A percentile compares a stretch with the other conserved stretches of the same genome.
phyloP scores from a whole-genome alignment of 2,797 vertebrate genomes.

The Enteromius argenteus region DNA sequence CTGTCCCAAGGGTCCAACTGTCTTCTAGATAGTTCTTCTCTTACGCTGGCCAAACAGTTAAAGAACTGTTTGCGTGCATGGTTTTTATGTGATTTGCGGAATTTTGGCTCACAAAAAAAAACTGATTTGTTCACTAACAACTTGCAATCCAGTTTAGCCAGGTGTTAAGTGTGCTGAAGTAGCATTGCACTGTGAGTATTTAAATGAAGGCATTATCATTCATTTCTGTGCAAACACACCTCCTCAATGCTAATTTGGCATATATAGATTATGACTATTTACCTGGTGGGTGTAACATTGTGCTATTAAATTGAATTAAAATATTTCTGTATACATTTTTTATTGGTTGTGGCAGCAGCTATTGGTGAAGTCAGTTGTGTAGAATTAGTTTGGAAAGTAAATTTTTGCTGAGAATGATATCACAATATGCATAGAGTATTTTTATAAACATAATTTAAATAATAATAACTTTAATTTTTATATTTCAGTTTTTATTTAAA shows the following conservation, averaged over 20 bases:
- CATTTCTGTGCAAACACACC: background rate
- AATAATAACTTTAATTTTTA: background rate
- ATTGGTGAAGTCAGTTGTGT: background rate
- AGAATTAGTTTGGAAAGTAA: background rate
- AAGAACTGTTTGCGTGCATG: constrained; percentile 20
- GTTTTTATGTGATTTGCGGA: background rate
- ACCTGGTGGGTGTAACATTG: background rate
- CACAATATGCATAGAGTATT: background rate
- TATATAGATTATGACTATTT: background rate
- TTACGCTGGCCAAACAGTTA: constrained; percentile 27
- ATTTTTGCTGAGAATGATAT: background rate
- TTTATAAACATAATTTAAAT: background rate
- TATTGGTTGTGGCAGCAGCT: background rate
- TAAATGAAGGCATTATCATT: background rate
- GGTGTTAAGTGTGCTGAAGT: constrained; percentile 18
- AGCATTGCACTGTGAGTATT: background rate
- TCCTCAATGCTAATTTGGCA: background rate
- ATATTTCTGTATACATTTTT: background rate
- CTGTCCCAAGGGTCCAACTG: constrained; percentile 46
- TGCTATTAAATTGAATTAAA: background rate
- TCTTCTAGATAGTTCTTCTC: constrained; percentile 29
- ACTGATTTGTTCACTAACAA: background rate
- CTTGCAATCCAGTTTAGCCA: constrained; percentile 4
- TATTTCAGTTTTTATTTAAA: background rate
- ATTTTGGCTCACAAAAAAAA: background rate